Percentiles rank a stretch among this genome's conserved stretches.
Conservation (phyloP, 2,888 invertebrate species). For the Blastobasis adustella region DNA sequence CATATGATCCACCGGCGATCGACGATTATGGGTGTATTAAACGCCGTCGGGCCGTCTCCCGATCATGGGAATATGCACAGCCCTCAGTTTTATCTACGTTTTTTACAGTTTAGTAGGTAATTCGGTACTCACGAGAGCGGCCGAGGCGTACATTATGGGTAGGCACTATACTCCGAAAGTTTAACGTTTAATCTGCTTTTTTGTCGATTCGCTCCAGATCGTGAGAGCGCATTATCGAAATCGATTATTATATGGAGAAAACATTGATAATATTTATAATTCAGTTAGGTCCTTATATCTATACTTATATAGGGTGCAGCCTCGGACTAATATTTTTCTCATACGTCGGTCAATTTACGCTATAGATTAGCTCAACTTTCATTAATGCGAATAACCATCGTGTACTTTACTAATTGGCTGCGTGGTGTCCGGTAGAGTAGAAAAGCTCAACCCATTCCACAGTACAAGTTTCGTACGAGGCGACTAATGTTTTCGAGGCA, state of each 20-base stretch:
- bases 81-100: conserved; percentile 56
- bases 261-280: too few species aligned
- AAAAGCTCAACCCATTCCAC: too few species aligned
- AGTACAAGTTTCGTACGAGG: too few species aligned
- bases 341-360: too few species aligned
- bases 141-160: conserved; percentile 51
- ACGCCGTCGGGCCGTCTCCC: conserved; percentile 56
- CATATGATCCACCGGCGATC: conserved; percentile 62
- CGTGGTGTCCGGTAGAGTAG: too few species aligned
- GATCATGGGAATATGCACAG: conserved; percentile 65
- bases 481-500: too few species aligned
- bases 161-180: conserved; percentile 33
- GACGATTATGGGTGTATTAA: conserved; percentile 68
- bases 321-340: too few species aligned
- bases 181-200: conserved; percentile 35
- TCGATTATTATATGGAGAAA: not conserved
- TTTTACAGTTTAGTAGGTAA: conserved; percentile 67
- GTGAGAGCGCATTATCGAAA: conserved; percentile 28
- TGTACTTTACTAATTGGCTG: too few species aligned
- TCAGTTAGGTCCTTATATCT: too few species aligned
- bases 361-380: too few species aligned
- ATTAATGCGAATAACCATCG: too few species aligned
- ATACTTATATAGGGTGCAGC: too few species aligned
- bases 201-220: conserved; percentile 24
- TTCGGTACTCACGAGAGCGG: conserved; percentile 53